Conservation (phyloP, 1,140 invertebrate genomes). For the Platorchestia sp. region DNA sequence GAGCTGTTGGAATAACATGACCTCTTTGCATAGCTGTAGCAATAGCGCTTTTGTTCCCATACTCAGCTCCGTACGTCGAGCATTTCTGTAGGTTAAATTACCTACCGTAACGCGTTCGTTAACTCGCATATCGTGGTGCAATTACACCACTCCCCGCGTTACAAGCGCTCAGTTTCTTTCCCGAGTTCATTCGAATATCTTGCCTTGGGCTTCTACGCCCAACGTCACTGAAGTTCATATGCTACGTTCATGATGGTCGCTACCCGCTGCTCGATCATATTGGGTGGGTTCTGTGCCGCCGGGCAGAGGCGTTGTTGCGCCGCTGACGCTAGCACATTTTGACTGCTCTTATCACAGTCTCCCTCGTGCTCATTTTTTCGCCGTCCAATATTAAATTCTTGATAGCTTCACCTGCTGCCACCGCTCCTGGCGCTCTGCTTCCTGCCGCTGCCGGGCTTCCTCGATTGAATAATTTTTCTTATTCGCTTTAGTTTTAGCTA, state of each 20-base stretch:
- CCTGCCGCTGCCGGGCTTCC: not conserved
- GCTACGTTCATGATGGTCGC: not conserved
- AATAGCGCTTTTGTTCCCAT: not conserved
- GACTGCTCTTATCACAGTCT: conserved; percentile 33
- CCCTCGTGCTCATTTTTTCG: conserved; percentile 32
- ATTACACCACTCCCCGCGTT: not conserved
- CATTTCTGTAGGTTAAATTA: not conserved
- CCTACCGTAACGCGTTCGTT: not conserved
- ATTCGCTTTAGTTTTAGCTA: not conserved
- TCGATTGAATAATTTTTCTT: not conserved
- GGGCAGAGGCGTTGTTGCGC: not conserved
- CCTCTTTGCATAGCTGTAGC: not conserved
- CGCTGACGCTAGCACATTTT: conserved; percentile 21
- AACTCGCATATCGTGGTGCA: not conserved
- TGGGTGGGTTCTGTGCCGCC: not conserved
- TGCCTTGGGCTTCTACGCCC: not conserved
- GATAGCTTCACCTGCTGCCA: conserved; percentile 24
- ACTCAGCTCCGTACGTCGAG: too few relatives aligned
- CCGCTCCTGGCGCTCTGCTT: not conserved
- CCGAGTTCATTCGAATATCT: not conserved
- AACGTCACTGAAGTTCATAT: not conserved
- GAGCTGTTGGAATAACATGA: not conserved
- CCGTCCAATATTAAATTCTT: conserved; percentile 41
- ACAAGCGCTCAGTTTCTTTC: not conserved
- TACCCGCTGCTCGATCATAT: not conserved